phyloP scores from a whole-genome alignment of 1,140 invertebrate species.

The Platorchestia sp. region DNA sequence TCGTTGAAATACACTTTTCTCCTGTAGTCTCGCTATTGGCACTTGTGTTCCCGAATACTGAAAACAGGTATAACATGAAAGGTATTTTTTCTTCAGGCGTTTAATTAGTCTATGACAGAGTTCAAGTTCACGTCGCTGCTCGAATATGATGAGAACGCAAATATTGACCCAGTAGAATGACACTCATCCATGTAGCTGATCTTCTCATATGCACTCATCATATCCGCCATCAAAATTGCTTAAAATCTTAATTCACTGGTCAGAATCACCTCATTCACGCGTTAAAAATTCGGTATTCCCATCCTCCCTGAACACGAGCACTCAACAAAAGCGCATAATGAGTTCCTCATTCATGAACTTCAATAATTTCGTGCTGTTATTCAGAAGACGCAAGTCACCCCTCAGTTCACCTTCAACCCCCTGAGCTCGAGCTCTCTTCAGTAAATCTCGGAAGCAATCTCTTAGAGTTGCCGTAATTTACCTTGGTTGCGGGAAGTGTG shows the following conservation, averaged over 20 bases:
- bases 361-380: background rate
- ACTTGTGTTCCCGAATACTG: too few species aligned
- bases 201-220: too few species aligned
- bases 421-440: background rate
- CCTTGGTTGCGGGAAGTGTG: background rate
- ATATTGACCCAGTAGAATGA: too few species aligned
- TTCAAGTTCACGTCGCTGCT: too few species aligned
- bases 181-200: too few species aligned
- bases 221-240: too few species aligned
- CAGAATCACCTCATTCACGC: background rate
- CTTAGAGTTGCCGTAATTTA: slow-evolving; percentile 6
- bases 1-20: too few species aligned
- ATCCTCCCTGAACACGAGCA: background rate
- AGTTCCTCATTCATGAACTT: background rate
- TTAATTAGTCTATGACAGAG: too few species aligned
- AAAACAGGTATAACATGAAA: too few species aligned
- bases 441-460: slow-evolving; percentile 27
- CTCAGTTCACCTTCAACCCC: background rate
- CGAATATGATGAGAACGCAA: too few species aligned
- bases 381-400: background rate
- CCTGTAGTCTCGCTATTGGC: too few species aligned
- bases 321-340: background rate
- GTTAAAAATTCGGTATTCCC: background rate
- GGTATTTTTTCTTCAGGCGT: too few species aligned
- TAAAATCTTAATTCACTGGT: background rate